Evolutionary conservation across 2,113 vertebrate genomes (phyloP), one percentile per base, ranked within the genome.

Genomic region (Girardinichthys multiradiatus): DNA sequence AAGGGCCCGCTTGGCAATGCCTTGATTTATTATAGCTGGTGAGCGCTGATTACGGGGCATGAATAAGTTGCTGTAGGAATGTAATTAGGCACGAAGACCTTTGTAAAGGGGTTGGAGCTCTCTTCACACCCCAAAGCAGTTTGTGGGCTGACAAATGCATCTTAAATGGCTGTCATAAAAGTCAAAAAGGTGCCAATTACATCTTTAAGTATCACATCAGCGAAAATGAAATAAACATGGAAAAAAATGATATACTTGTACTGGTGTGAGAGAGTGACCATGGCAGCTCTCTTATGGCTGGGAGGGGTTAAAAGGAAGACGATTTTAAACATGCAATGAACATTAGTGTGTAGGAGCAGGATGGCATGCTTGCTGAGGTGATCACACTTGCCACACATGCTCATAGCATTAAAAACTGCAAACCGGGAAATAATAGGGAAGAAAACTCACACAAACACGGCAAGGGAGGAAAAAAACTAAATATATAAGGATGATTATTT

Each of bases 121-220:
- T 85, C 81, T 33, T 87, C 79, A 54, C 84, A 91, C 90, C 90
- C 92, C 90, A 78, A 19, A 91, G 92, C 92, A 85, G 90, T 93
- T 92, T 93, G 92, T 89, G 89, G 91, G 91, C 91, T 94, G 93
- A 93, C 92, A 94, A 94, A 93, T 94, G 92, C 90, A 90, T 92
- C 93, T 92, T 93, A 94, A 95, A 94, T 92, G 83, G 87, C 81
- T 91, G 91, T 92, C 92, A 94, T 95, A 95, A 95, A 95, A 95
- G 91, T 95, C 91, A 93, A 93, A 94, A 95, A 94, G 92, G 94
- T 95, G 94, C 91, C 92, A 95, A 94, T 94, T 94, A 94, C 94
- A 93, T 89, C 86, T 86, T 90, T 93, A 93, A 95, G 91, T 93
- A 92, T 91, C 91, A 82, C 89, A 85, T 93, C 89, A 93, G 85